A percentile compares a stretch with the other conserved stretches of the same genome.
phyloP scores from a whole-genome alignment of 2,888 invertebrate species.

The Drosophila falleni region DNA sequence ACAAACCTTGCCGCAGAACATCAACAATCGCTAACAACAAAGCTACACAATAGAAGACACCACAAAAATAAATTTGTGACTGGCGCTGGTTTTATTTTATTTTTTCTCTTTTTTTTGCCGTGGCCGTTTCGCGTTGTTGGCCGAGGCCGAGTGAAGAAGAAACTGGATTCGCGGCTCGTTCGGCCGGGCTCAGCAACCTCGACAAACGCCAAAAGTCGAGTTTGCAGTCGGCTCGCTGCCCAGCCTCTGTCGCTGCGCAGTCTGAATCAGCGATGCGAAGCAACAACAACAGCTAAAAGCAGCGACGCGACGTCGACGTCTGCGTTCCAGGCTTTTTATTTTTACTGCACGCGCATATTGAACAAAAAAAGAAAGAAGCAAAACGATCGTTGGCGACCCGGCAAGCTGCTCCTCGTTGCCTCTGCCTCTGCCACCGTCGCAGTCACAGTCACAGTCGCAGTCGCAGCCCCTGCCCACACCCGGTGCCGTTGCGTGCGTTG shows the following conservation, averaged over 20 bases:
- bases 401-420: constrained; percentile 46
- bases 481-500: constrained; percentile 65
- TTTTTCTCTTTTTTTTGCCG: constrained; percentile 39
- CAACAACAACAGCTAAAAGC: constrained; percentile 53
- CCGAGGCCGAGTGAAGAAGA: constrained; percentile 79
- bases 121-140: constrained; percentile 62
- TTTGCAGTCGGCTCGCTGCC: constrained; percentile 54
- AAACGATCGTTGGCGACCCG: constrained; percentile 57
- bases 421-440: constrained; percentile 17
- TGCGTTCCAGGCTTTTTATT: constrained; percentile 69
- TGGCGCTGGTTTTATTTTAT: constrained; percentile 28
- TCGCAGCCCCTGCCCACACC: constrained; percentile 30
- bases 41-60: constrained; percentile 5
- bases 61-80: constrained; percentile 17
- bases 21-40: not conserved
- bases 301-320: constrained; percentile 19
- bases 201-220: constrained; percentile 76
- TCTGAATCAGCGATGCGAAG: constrained; percentile 74
- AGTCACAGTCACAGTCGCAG: constrained; percentile 9
- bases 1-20: constrained; percentile 47
- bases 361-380: constrained; percentile 23
- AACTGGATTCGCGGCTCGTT: constrained; percentile 76
- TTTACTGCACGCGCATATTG: constrained; percentile 62
- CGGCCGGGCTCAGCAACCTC: constrained; percentile 75
- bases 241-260: constrained; percentile 37